Base-by-base conservation (phyloP, 2,888 invertebrate genomes). In the Leptinotarsa peninsularis region DNA sequence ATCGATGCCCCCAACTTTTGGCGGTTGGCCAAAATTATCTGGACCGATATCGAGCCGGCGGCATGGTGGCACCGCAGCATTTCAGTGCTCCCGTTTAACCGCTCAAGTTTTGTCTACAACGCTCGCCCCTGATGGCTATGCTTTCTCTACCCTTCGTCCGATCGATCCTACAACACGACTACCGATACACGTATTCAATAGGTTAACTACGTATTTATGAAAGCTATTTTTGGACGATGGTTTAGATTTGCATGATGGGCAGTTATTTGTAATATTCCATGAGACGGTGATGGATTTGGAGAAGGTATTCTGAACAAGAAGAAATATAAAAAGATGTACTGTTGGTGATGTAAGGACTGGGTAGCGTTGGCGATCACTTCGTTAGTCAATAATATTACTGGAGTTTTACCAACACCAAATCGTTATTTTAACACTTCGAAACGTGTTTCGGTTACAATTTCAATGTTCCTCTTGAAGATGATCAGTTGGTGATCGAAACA, bases 41-140 rank as follows among this genome's bases (percentile, higher is more conserved):
- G 77, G 77, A 81, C 81, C 81, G 80, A 79, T 83, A 83, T 83
- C 74, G 83, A 82, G 81, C 81, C 79, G 82, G 77, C 76, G 82
- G 77, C 76, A 72, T 68, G 71, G 13, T n/a, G 63, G 63, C 63
- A 63, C 71, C 72, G 15, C 54, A 54, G 75, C 58, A 67, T 54
- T 58, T 23, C 58, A 21, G 58, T 58, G 23, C 58, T 27, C 14
- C 58, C 15, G 21, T 58, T 58, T 4, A 58, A 23, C 23, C 58
- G 23, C 13, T 23, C 15, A 23, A 23, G 23, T 58, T 58, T 58
- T 14, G 58, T 58, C 56, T 56, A 56, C 18, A 58, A 21, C 14
- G 58, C 14, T 23, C 58, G 58, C 15, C 27, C 58, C 58, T 14
- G 58, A 23, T 58, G 58, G 58, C 23, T 13, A 58, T 58, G 58